Conservation (phyloP, 2,113 vertebrate species). For the Larimichthys polyactis region DNA sequence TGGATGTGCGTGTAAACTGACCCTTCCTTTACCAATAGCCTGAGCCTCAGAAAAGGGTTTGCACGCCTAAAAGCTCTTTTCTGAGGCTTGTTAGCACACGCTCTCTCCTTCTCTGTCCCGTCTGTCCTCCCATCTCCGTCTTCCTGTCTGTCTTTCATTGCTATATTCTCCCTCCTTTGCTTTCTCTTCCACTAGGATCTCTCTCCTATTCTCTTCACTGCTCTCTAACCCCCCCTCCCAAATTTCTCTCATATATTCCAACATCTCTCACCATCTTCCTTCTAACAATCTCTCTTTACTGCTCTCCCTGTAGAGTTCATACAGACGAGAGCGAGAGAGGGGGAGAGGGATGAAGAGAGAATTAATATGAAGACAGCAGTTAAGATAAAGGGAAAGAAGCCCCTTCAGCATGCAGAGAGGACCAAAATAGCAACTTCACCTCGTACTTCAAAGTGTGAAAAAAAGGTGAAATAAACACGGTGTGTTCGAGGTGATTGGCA, state of each 20-base stretch:
- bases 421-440: constrained; percentile 56
- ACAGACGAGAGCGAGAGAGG: constrained; percentile 45
- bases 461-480: not conserved
- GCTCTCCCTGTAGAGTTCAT: constrained; percentile 48
- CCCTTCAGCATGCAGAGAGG: constrained; percentile 31
- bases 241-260: not conserved
- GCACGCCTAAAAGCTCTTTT: constrained; percentile 66
- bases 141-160: constrained; percentile 50
- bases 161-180: constrained; percentile 15
- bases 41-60: constrained; percentile 32
- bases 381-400: constrained; percentile 59
- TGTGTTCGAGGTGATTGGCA: not conserved
- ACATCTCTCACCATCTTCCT: constrained; percentile 21
- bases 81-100: constrained; percentile 44
- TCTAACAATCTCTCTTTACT: constrained; percentile 39
- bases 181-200: constrained; percentile 32
- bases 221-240: not conserved
- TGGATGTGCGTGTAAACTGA: constrained; percentile 57
- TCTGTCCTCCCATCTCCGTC: constrained; percentile 36
- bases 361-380: constrained; percentile 66
- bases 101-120: not conserved
- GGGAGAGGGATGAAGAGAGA: constrained; percentile 60
- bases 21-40: constrained; percentile 39
- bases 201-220: not conserved
- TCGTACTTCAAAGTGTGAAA: constrained; percentile 1